Evolutionary conservation across 2,113 vertebrate genomes (phyloP).

Genomic region (Alces alces): DNA sequence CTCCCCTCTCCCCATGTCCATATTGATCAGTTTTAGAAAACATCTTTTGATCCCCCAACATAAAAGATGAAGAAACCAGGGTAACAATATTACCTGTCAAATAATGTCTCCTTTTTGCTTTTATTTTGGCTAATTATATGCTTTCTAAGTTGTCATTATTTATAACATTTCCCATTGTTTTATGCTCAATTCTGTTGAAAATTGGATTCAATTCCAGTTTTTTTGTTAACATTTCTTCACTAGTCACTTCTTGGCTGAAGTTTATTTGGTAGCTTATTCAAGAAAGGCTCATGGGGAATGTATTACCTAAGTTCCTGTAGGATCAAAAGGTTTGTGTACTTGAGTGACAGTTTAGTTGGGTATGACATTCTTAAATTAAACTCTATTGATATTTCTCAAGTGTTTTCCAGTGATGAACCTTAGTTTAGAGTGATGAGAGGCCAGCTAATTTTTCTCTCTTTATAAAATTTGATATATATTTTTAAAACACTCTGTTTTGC

Average conservation of each 20-base stretch:
- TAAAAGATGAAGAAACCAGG: background rate
- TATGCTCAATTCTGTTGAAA: background rate
- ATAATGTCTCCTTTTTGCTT: background rate
- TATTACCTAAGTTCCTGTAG: background rate
- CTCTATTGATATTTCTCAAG: background rate
- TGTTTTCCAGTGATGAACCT: background rate
- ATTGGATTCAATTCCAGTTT: background rate
- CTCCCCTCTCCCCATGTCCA: background rate
- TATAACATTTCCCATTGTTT: background rate
- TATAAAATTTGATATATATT: background rate
- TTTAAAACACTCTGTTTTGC: background rate
- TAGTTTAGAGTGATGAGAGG: background rate
- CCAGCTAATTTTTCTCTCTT: background rate
- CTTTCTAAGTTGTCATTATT: background rate
- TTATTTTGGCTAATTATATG: background rate
- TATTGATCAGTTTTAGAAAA: background rate
- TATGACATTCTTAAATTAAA: background rate
- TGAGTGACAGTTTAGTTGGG: constrained; percentile 16
- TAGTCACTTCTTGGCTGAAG: background rate
- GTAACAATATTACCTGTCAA: background rate
- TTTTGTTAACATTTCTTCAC: background rate
- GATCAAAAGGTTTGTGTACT: background rate
- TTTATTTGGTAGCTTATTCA: background rate
- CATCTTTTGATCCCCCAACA: background rate
- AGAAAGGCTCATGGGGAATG: background rate